Percentiles rank a stretch among this genome's conserved stretches.
Evolutionary conservation across 2,888 invertebrate genomes (phyloP).

Genomic region (Rhagonycha fulva): DNA sequence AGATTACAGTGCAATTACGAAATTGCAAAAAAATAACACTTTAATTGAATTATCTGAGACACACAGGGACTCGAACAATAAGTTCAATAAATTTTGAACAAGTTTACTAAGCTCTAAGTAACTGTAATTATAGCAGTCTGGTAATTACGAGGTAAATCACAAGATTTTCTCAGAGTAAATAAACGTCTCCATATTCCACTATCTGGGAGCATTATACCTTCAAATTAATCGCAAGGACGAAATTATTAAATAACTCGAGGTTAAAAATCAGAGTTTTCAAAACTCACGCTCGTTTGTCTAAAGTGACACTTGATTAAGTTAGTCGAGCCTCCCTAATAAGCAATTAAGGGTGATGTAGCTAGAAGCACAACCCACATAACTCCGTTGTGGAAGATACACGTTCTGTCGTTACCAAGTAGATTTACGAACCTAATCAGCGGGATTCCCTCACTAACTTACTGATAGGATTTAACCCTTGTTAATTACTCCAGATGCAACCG

Average conservation of each 20-base stretch:
- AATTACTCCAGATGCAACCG: conserved; percentile 20
- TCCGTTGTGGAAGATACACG: conserved; percentile 47
- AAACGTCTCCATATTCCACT: background rate
- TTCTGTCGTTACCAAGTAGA: conserved; percentile 46
- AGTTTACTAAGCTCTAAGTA: background rate
- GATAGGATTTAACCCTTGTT: conserved; percentile 40
- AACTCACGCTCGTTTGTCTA: background rate
- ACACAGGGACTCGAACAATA: background rate
- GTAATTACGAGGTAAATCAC: background rate
- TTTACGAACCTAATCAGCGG: conserved; percentile 46
- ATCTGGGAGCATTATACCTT: background rate
- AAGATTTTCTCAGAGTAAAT: background rate
- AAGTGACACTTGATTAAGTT: conserved; percentile 32
- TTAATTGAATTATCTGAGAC: background rate
- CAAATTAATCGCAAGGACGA: background rate
- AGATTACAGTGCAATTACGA: background rate
- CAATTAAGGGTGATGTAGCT: conserved; percentile 41
- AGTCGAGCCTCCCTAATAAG: conserved; percentile 36
- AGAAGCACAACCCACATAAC: conserved; percentile 44
- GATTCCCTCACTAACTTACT: conserved; percentile 45
- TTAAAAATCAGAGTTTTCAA: background rate
- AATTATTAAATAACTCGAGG: background rate
- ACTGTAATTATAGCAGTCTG: background rate
- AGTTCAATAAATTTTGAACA: background rate
- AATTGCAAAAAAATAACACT: background rate